These are phyloP conservation scores for Cecropterus lyciades DNA, from an alignment of 1,140 invertebrate genomes.

Conservation along the genomic window DNA sequence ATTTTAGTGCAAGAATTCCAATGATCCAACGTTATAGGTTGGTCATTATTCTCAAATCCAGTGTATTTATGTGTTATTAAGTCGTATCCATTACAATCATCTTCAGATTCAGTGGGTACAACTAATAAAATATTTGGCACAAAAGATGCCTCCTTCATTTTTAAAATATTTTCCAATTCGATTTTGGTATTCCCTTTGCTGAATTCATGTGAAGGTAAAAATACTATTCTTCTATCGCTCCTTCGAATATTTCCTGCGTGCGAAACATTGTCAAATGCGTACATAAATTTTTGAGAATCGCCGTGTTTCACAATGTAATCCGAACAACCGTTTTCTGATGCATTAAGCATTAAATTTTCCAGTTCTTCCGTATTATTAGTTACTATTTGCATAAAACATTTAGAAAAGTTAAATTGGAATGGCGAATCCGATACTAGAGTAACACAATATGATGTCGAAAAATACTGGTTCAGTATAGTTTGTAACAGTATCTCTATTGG, in stretches of 20 bases:
- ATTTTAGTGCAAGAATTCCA: slow-evolving; percentile 62
- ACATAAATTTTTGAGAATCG: slow-evolving; percentile 60
- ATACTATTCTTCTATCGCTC: slow-evolving; percentile 67
- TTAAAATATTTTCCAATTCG: slow-evolving; percentile 49
- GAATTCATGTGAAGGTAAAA: slow-evolving; percentile 48
- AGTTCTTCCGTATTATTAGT: slow-evolving; percentile 48
- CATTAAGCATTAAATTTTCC: slow-evolving; percentile 47
- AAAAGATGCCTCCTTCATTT: slow-evolving; percentile 56
- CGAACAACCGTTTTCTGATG: slow-evolving; percentile 69
- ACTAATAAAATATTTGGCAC: slow-evolving; percentile 66
- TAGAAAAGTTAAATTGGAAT: slow-evolving; percentile 41
- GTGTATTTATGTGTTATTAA: slow-evolving; percentile 68
- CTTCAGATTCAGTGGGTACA: slow-evolving; percentile 34
- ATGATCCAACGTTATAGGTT: slow-evolving; percentile 54
- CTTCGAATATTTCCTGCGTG: slow-evolving; percentile 59
- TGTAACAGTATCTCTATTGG: slow-evolving; percentile 62
- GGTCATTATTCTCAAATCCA: slow-evolving; percentile 49
- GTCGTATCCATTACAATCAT: slow-evolving; percentile 53
- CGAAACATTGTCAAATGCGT: slow-evolving; percentile 55
- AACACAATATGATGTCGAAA: slow-evolving; percentile 57
- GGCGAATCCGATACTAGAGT: slow-evolving; percentile 55
- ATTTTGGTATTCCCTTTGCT: slow-evolving; percentile 32
- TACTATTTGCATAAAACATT: slow-evolving; percentile 52
- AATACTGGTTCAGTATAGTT: slow-evolving; percentile 54
- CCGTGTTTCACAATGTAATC: slow-evolving; percentile 65